These are phyloP conservation scores for Botia almorhae DNA, from an alignment of 2,797 vertebrate genomes.

Conservation along the genomic window DNA sequence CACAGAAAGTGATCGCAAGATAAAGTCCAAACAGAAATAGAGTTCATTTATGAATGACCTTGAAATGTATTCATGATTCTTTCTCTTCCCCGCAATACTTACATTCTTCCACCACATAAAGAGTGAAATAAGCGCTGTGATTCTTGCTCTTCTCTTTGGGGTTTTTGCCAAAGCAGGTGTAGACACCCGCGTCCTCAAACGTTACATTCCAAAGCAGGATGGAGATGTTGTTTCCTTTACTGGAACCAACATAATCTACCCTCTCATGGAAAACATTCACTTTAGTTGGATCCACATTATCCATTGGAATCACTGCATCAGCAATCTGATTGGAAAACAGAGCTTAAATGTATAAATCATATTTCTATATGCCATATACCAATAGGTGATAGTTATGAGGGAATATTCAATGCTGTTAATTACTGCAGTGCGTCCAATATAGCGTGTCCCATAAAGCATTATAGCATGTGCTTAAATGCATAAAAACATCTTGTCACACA, in stretches of 20 bases:
- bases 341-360: conserved; percentile 37
- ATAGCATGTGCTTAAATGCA: neutral
- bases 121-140: conserved; percentile 84
- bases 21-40: neutral
- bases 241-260: conserved; percentile 83
- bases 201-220: conserved; percentile 86
- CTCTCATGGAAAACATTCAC: conserved; percentile 69
- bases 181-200: conserved; percentile 88
- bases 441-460: too few relatives aligned
- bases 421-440: too few relatives aligned
- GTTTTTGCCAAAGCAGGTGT: conserved; percentile 90
- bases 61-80: neutral
- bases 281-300: conserved; percentile 69
- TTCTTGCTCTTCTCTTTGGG: conserved; percentile 84
- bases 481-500: neutral
- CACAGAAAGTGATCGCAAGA: neutral
- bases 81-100: conserved; percentile 64
- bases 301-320: conserved; percentile 78
- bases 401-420: too few relatives aligned
- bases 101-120: conserved; percentile 89
- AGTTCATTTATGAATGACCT: conserved; percentile 7
- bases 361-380: neutral
- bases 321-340: conserved; percentile 78
- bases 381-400: too few relatives aligned
- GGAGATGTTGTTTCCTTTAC: conserved; percentile 85